phyloP scores from a whole-genome alignment of 1,140 invertebrate species.

The Lanistes nyassanus region DNA sequence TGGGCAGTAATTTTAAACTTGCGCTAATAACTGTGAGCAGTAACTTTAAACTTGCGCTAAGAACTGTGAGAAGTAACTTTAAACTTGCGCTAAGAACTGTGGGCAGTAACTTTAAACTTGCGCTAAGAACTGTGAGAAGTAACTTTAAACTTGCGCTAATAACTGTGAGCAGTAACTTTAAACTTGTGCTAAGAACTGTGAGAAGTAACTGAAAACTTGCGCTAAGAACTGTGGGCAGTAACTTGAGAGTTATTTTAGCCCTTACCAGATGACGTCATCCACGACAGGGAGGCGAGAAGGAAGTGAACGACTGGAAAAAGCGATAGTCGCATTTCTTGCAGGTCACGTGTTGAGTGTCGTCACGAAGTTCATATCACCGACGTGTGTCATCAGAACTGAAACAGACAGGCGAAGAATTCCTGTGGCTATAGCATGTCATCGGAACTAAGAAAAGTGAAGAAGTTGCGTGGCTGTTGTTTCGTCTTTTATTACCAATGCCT shows the following conservation, averaged over 20 bases:
- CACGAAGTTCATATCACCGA: conserved; percentile 13
- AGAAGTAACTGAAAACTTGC: background rate
- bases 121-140: background rate
- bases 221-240: background rate
- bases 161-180: background rate
- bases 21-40: too few relatives aligned
- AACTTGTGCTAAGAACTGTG: background rate
- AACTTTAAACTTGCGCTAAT: background rate
- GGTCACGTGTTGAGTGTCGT: conserved; percentile 16
- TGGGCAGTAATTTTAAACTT: too few relatives aligned
- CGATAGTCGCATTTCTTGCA: conserved; percentile 23
- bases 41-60: too few relatives aligned
- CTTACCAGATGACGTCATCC: conserved; percentile 21
- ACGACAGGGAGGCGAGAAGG: conserved; percentile 6
- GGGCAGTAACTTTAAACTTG: too few relatives aligned
- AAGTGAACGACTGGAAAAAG: background rate
- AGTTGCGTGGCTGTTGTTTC: background rate
- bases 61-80: too few relatives aligned
- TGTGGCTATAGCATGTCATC: background rate
- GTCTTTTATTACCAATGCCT: background rate
- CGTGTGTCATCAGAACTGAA: conserved; percentile 16
- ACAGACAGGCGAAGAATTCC: background rate
- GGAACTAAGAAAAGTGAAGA: background rate
- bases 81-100: too few relatives aligned
- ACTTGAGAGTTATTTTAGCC: background rate